These are phyloP conservation scores for Tanypteryx hageni DNA, from an alignment of 2,888 invertebrate species.

Conservation along the genomic window DNA sequence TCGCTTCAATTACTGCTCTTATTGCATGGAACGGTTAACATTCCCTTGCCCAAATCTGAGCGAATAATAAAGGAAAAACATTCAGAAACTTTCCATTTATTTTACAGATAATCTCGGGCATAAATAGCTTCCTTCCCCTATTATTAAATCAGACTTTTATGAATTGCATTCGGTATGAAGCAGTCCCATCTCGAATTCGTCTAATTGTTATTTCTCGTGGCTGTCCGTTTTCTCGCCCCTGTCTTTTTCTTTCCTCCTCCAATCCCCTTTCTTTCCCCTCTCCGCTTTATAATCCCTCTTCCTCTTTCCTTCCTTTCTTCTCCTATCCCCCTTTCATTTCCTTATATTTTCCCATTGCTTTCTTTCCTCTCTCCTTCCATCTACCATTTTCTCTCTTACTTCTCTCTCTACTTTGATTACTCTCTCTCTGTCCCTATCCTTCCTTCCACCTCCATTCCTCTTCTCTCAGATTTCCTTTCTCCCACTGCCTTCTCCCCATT, in stretches of 20 bases:
- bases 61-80: too few species aligned
- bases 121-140: not conserved
- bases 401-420: not conserved
- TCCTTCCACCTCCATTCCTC: not conserved
- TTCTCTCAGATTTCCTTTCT: not conserved
- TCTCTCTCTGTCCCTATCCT: not conserved
- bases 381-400: not conserved
- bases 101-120: too few species aligned
- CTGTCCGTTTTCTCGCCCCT: not conserved
- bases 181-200: not conserved
- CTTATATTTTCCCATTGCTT: too few species aligned
- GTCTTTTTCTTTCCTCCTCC: not conserved
- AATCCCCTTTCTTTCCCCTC: not conserved
- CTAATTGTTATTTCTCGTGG: not conserved
- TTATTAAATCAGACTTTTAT: not conserved
- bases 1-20: too few species aligned
- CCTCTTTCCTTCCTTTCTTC: too few species aligned
- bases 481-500: not conserved
- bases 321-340: too few species aligned
- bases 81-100: too few species aligned
- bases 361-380: not conserved
- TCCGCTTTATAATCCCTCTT: not conserved
- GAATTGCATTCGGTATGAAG: not conserved
- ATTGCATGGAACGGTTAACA: too few species aligned
- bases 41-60: too few species aligned